Base-by-base conservation (phyloP, 2,797 vertebrate genomes). In the Okamejei kenojei region DNA sequence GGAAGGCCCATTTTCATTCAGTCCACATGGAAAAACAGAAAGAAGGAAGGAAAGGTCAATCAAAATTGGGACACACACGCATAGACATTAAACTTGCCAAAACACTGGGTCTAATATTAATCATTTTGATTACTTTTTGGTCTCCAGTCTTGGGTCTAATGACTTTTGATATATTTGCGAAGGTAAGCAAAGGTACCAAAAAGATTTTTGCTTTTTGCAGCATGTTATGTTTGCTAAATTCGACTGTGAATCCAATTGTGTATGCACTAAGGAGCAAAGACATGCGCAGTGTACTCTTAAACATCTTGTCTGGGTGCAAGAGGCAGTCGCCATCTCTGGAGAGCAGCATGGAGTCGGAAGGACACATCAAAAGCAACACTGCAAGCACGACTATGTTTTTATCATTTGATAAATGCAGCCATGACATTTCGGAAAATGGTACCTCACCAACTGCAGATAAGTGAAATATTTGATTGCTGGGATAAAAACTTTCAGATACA, bases 201-300 rank as follows among this genome's bases (percentile, higher is more conserved):
- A 96, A 96, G 93, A 96, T 95, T 74, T 99, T 99, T 0, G 98
- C 98, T 94, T 99, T 99, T 95, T 98, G 97, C 95, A 97, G 97
- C 95, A 98, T 97, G 74, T 97, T 99, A 86, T 99, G 98, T 94
- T 96, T 99, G 71, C 94, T 98, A 93, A 98, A 99, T 95, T 98
- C 98, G 58, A 96, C 97, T 93, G 95, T 98, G 93, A 98, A 99
- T 94, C 98, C 98, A 0, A 91, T 98, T 79, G 96, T 99, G 68
- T 99, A 99, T 0, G 98, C 97, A 26, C 95, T 98, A 93, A 93
- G 97, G 54, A 99, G 98, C 94, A 94, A 96, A 94, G 98, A 99
- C 94, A 95, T 99, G 0, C 96, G 94, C 81, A 94, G 95, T 2
- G 97, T 97, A 8, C 94, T 98, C 2, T 92, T 95, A 77, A 95